Evolutionary conservation across 1,140 invertebrate species (phyloP).

Genomic region (Brachionus asplanchnoidis): DNA sequence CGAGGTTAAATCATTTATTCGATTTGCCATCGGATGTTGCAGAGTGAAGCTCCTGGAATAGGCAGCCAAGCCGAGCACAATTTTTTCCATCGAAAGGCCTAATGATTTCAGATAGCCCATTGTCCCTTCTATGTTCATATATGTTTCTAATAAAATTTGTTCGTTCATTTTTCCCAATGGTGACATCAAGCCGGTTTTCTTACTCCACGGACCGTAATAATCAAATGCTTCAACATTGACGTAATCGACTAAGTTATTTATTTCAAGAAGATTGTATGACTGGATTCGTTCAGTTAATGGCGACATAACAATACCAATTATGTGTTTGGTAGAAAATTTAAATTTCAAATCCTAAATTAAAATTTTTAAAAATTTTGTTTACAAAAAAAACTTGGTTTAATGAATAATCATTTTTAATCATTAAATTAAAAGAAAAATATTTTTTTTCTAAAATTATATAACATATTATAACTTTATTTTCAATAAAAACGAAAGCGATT

Average conservation of each 20-base stretch:
- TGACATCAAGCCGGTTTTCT: slow-evolving; percentile 28
- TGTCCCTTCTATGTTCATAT: neutral
- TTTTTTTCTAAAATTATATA: no score
- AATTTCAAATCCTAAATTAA: slow-evolving; percentile 28
- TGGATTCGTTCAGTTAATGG: slow-evolving; percentile 24
- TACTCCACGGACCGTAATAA: slow-evolving; percentile 39
- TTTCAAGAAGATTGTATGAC: neutral
- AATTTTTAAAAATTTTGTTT: no score
- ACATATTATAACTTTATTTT: no score
- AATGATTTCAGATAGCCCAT: neutral
- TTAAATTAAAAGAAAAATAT: no score
- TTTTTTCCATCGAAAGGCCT: slow-evolving; percentile 8
- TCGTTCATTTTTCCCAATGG: slow-evolving; percentile 22
- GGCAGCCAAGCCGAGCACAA: slow-evolving; percentile 26
- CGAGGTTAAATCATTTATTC: neutral
- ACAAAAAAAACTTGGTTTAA: no score
- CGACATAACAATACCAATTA: slow-evolving; percentile 27
- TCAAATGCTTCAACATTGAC: slow-evolving; percentile 33
- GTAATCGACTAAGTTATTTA: slow-evolving; percentile 21
- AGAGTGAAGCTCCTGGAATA: slow-evolving; percentile 20
- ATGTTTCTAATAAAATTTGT: slow-evolving; percentile 8
- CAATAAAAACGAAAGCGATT: no score
- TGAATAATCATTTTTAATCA: no score
- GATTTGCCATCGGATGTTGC: neutral
- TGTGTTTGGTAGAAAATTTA: neutral